phyloP scores from a whole-genome alignment of 1,140 invertebrate species.

The Drosophila guanche region DNA sequence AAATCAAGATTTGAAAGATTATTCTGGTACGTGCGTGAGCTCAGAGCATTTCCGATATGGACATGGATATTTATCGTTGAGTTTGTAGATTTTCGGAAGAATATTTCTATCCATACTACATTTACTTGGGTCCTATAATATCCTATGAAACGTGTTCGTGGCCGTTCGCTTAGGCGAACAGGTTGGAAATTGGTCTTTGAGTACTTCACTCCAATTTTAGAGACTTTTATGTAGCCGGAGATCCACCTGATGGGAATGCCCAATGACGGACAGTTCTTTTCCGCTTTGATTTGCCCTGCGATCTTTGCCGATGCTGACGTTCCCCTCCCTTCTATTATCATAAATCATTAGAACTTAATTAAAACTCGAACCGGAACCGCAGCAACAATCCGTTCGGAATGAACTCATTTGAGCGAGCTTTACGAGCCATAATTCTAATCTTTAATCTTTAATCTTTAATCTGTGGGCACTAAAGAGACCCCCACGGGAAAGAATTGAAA shows the following conservation, averaged over 20 bases:
- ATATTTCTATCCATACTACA: too few species aligned
- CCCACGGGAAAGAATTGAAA: conserved; percentile 54
- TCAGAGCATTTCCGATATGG: too few species aligned
- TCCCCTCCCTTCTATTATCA: conserved; percentile 46
- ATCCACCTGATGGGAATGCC: too few species aligned
- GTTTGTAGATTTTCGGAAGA: too few species aligned
- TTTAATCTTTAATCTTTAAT: conserved; percentile 73
- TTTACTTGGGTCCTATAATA: too few species aligned
- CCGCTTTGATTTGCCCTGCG: conserved; percentile 16
- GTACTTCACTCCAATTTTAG: conserved; percentile 24
- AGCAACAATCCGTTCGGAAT: conserved; percentile 34
- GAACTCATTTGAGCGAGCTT: conserved; percentile 62
- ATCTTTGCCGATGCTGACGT: background rate
- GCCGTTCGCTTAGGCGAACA: too few species aligned
- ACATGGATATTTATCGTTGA: too few species aligned
- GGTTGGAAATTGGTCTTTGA: background rate
- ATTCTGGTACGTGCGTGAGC: too few species aligned
- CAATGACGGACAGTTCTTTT: conserved; percentile 17
- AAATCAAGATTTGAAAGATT: too few species aligned
- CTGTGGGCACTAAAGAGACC: conserved; percentile 53
- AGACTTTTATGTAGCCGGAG: conserved; percentile 1
- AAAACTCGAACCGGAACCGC: conserved; percentile 61
- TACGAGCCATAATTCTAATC: conserved; percentile 75
- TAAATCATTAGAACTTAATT: conserved; percentile 70
- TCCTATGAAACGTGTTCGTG: too few species aligned